Evolutionary conservation across 1,140 invertebrate species (phyloP).

Genomic region (Popillia japonica): DNA sequence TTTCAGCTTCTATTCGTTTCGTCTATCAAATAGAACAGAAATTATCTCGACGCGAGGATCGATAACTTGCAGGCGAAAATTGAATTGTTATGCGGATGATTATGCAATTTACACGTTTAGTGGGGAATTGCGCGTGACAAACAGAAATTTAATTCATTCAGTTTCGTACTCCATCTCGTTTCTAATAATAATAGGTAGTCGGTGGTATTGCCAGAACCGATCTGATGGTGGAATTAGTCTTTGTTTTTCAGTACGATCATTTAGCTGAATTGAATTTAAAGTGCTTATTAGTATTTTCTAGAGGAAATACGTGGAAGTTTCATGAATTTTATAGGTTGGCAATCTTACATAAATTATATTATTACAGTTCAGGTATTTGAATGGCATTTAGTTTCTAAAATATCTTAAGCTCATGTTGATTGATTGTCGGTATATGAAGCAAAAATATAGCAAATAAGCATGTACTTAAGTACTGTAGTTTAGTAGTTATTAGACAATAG

Average conservation of each 20-base stretch:
- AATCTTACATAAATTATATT: no score
- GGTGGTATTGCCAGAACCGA: neutral
- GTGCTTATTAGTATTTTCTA: neutral
- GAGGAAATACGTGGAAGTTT: neutral
- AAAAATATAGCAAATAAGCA: no score
- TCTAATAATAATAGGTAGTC: neutral
- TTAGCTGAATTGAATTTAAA: neutral
- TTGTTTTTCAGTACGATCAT: neutral
- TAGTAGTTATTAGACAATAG: no score
- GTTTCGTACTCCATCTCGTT: neutral
- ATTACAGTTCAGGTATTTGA: no score
- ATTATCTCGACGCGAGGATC: neutral
- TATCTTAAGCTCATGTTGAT: no score
- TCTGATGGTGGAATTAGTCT: neutral
- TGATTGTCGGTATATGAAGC: no score
- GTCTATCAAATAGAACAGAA: neutral
- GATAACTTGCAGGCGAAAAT: neutral
- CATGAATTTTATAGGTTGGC: no score
- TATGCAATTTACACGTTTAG: conserved; percentile 11
- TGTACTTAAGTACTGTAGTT: no score
- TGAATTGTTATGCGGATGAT: conserved; percentile 10
- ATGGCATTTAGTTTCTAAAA: no score
- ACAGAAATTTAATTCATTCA: conserved; percentile 5
- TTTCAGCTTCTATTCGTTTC: neutral
- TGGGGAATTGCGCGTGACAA: conserved; percentile 9